Evolutionary conservation across 2,113 vertebrate species (phyloP).

Genomic region (Nesogale talazaci): DNA sequence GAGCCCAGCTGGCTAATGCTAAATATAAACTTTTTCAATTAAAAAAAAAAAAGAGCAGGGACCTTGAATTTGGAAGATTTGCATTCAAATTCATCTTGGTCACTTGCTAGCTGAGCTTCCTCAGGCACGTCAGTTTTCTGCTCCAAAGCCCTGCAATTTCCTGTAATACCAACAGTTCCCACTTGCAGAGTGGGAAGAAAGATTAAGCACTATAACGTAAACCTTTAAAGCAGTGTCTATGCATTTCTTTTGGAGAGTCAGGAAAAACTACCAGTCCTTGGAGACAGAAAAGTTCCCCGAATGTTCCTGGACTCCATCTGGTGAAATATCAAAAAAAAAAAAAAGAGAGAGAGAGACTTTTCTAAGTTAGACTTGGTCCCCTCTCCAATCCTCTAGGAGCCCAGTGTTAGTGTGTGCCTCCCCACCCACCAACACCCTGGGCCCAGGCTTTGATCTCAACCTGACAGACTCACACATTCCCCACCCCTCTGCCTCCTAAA

Average conservation of each 20-base stretch:
- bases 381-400: not conserved
- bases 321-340: not conserved
- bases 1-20: no score
- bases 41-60: not conserved
- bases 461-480: not conserved
- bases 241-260: not conserved
- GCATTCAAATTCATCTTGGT: not conserved
- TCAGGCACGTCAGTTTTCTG: not conserved
- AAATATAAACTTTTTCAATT: no score
- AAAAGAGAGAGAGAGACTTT: no score
- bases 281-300: not conserved
- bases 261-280: not conserved
- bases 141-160: not conserved
- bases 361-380: rapidly evolving
- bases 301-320: not conserved
- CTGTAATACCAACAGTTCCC: not conserved
- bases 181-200: not conserved
- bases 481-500: not conserved
- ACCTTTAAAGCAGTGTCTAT: not conserved
- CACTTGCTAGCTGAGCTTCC: no score
- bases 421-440: not conserved
- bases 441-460: not conserved
- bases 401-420: rapidly evolving
- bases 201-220: not conserved
- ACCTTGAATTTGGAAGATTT: not conserved